phyloP scores from a whole-genome alignment of 2,797 vertebrate species.

The Gallinago nigripennis region DNA sequence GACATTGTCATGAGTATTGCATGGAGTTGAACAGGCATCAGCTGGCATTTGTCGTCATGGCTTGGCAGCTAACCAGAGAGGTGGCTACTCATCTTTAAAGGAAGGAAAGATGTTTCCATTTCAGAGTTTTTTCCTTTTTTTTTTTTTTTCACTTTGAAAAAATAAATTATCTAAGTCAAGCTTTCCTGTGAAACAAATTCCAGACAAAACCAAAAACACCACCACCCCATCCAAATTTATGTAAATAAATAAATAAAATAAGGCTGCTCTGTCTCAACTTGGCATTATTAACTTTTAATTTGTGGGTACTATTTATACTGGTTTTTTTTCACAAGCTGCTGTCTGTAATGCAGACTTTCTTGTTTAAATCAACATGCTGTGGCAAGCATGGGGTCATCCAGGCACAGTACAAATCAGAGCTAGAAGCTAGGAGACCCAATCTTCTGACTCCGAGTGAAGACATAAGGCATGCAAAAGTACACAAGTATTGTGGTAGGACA shows the following conservation, averaged over 20 bases:
- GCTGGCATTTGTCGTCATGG: background rate
- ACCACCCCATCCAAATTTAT: background rate
- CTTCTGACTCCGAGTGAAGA: background rate
- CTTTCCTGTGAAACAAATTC: background rate
- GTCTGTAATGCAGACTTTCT: background rate
- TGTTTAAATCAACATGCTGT: background rate
- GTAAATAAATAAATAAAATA: background rate
- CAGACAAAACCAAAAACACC: fast-evolving
- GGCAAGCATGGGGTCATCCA: background rate
- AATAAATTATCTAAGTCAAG: background rate
- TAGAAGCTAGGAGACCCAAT: background rate
- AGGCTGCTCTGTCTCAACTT: background rate
- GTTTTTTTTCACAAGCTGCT: background rate
- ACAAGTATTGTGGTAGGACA: background rate
- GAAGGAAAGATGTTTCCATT: background rate
- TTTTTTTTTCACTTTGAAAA: background rate
- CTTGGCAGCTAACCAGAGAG: conserved; percentile 6
- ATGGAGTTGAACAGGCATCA: conserved; percentile 28
- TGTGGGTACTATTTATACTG: background rate
- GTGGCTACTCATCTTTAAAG: background rate
- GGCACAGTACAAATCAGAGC: background rate
- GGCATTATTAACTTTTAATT: background rate
- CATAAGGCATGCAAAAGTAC: too few relatives aligned
- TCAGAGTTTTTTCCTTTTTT: background rate
- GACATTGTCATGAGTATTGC: background rate